Conservation (phyloP, 1,140 invertebrate species). For the Matsumurasca onukii region DNA sequence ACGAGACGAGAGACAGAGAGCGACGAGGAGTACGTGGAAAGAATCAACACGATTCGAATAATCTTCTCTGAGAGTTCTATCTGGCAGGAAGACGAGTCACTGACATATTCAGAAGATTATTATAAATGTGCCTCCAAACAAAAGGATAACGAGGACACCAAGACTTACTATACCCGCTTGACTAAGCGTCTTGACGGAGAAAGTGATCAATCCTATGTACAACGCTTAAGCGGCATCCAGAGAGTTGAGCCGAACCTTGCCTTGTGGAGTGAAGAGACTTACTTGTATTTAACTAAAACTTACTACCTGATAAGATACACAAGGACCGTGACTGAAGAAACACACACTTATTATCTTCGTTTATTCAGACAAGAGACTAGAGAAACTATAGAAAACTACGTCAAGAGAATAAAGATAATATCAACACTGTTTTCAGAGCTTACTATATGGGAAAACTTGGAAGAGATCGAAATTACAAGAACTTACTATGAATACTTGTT, state of each 20-base stretch:
- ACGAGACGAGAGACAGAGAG: not conserved
- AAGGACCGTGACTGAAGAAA: not conserved
- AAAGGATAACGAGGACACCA: not conserved
- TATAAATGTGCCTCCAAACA: not conserved
- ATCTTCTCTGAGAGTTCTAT: not conserved
- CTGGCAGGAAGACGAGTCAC: not conserved
- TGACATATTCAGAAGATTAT: not conserved
- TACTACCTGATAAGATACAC: slow-evolving; percentile 3
- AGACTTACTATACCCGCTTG: not conserved
- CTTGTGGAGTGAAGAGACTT: slow-evolving; percentile 2
- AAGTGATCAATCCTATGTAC: not conserved
- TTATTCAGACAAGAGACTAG: not conserved
- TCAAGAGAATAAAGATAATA: slow-evolving; percentile 1
- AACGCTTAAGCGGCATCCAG: not conserved
- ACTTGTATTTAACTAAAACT: not conserved
- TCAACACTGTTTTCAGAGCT: slow-evolving; percentile 7
- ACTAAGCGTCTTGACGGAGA: not conserved
- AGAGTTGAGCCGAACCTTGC: not conserved
- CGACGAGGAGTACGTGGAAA: not conserved
- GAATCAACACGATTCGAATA: not conserved
- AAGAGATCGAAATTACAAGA: not conserved
- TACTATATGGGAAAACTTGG: not conserved
- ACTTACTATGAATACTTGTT: slow-evolving; percentile 1
- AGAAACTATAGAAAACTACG: slow-evolving; percentile 8
- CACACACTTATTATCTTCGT: not conserved